Base-by-base conservation (phyloP, 2,888 invertebrate genomes). In the Drosophila anceps region DNA sequence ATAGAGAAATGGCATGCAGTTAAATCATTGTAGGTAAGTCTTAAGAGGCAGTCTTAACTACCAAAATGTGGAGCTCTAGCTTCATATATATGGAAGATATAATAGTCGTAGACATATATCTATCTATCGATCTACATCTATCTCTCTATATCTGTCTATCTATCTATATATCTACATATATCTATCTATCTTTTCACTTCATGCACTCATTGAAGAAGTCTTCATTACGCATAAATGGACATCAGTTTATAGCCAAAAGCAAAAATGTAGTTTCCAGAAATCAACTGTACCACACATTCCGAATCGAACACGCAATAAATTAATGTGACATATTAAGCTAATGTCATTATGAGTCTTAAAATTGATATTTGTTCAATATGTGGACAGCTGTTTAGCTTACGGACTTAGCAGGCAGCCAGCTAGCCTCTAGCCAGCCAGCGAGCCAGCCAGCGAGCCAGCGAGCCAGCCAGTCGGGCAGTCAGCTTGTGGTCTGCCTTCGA, bases 361-460 rank as follows among this genome's bases (percentile, higher is more conserved):
- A 75, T 69, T 76, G 61, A 79, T 81, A 73, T 82, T 73, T 79
- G 76, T 73, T 68, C 67, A 79, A 73, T 79, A 71, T 55, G 66
- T 67, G 61, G 73, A 71, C 80, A 82, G 71, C 67, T 76, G 76
- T 68, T 75, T 64, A 50, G 63, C 37, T 39, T 61, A 61, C 57
- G 41, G 41, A 41, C 65, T 33, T 41, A 37, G 59, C 65, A 29
- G 46, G 46, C 50, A 57, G 59, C 8, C 24, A 27, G 27, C 8
- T 27, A 20, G 4, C 13, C n/a, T n/a, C n/a, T n/a, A 57, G 59
- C 8, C 24, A 27, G 27, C 8, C 46, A 20, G 4, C 13, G 12
- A 46, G 27, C 13, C 5, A 29, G 10, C 46, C 15, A 44, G 44
- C 24, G 6, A 20, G 20, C 39, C 4, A 39, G n/a, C 18, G 3